phyloP scores from a whole-genome alignment of 2,797 vertebrate genomes.

The Lepus townsendii region DNA sequence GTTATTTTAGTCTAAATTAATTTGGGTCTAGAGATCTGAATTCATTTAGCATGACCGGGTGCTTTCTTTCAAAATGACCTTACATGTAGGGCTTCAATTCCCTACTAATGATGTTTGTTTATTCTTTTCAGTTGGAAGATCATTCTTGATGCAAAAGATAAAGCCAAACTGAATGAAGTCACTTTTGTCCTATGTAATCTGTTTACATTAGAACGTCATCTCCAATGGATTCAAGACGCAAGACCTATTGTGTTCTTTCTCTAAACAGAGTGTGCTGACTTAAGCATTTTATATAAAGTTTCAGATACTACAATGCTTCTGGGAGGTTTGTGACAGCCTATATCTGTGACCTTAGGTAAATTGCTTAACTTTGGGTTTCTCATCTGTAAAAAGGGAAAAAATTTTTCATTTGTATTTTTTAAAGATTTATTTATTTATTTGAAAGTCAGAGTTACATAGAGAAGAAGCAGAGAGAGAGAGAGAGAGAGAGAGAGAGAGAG shows the following conservation, averaged over 20 bases:
- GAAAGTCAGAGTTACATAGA: no score
- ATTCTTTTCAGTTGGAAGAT: neutral
- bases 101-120: conserved; percentile 28
- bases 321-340: conserved; percentile 32
- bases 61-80: conserved; percentile 42
- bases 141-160: conserved; percentile 53
- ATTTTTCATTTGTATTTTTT: neutral
- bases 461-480: no score
- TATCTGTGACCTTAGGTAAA: conserved; percentile 35
- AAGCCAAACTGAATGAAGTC: conserved; percentile 35
- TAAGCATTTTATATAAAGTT: conserved; percentile 63
- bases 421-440: no score
- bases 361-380: conserved; percentile 54
- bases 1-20: conserved; percentile 26
- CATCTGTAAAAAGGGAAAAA: neutral
- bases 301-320: conserved; percentile 29
- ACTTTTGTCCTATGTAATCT: conserved; percentile 42
- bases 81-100: conserved; percentile 8
- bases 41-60: neutral
- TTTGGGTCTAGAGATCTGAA: neutral
- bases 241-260: conserved; percentile 18
- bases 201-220: neutral
- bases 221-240: conserved; percentile 13
- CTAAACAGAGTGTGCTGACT: neutral
- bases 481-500: no score